phyloP scores from a whole-genome alignment of 2,113 vertebrate genomes.

The Zapornia atra region DNA sequence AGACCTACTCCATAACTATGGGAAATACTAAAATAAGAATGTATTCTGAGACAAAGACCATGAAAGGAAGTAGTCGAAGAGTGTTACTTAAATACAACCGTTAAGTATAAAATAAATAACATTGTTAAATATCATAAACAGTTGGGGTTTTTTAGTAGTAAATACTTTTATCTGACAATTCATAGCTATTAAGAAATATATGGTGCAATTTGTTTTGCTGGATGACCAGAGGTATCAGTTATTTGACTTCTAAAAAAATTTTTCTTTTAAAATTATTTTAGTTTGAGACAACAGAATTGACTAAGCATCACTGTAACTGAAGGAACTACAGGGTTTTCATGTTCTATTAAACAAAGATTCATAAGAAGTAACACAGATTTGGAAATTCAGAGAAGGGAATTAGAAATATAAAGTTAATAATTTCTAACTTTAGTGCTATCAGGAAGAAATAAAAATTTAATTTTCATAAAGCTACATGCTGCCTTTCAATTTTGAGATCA shows the following conservation, averaged over 20 bases:
- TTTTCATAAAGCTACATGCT: not conserved
- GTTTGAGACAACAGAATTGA: not conserved
- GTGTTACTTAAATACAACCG: not conserved
- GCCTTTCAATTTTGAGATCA: not conserved
- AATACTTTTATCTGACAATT: not conserved
- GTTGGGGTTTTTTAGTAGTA: too few species aligned
- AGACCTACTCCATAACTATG: not conserved
- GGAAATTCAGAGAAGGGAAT: not conserved
- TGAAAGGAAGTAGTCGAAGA: not conserved
- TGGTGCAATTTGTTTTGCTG: not conserved
- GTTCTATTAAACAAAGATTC: not conserved
- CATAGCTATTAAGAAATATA: not conserved
- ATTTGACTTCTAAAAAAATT: not conserved
- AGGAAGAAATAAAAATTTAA: slow-evolving; percentile 2
- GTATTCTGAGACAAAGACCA: not conserved
- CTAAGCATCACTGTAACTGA: not conserved
- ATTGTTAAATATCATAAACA: not conserved
- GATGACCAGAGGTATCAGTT: not conserved
- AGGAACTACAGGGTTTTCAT: not conserved
- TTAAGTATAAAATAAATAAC: not conserved
- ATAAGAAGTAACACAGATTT: not conserved
- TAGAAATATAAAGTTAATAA: not conserved
- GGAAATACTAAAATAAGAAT: not conserved
- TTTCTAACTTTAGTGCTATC: not conserved
- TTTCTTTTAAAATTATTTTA: not conserved